These are phyloP conservation scores for Trichogramma pretiosum DNA, from an alignment of 1,140 invertebrate genomes.

Conservation along the genomic window DNA sequence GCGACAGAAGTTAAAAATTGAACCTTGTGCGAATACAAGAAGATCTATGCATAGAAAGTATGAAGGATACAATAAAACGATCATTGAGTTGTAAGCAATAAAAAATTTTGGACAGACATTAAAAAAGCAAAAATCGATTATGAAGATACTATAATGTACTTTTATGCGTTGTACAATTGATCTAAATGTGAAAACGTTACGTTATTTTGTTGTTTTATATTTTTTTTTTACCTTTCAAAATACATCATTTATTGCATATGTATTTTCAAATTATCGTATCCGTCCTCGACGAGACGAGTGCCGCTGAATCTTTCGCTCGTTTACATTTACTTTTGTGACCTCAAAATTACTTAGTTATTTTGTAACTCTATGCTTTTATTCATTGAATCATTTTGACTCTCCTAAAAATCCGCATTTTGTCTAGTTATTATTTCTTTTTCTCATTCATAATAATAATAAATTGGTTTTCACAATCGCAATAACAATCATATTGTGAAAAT, in stretches of 20 bases:
- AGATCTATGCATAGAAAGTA: no score
- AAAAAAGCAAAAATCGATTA: no score
- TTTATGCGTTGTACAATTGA: no score
- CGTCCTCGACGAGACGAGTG: constrained; percentile 18
- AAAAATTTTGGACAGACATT: no score
- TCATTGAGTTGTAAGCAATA: no score
- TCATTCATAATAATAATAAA: constrained; percentile 19
- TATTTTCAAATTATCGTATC: constrained; percentile 8
- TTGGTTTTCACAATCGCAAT: constrained; percentile 20
- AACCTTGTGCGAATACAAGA: no score
- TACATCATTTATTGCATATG: no score
- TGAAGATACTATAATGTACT: no score
- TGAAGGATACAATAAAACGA: no score
- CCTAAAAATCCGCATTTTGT: neutral
- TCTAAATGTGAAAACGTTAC: constrained; percentile 4
- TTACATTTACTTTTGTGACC: constrained; percentile 13
- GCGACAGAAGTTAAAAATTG: no score
- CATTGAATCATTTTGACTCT: neutral
- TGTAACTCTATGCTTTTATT: no score
- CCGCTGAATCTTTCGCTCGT: constrained; percentile 14
- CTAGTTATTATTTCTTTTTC: constrained; percentile 18
- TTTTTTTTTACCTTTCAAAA: neutral
- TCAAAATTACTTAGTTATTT: no score
- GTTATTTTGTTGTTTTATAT: neutral
- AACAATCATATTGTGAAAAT: constrained; percentile 26